Conservation (phyloP, 2,888 invertebrate genomes). For the Halocaridina rubra region DNA sequence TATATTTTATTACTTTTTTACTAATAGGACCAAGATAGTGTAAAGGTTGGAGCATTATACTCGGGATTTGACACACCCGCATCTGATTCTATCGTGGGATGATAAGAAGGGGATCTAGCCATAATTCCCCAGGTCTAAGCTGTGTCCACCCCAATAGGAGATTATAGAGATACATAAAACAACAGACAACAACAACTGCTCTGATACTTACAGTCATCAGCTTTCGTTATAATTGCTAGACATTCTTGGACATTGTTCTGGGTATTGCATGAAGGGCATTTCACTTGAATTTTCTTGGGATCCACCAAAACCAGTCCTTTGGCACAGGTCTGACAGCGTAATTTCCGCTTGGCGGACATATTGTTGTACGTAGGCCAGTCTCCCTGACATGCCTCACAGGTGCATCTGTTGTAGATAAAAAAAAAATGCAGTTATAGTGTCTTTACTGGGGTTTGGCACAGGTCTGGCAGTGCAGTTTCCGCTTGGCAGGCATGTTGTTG, state of each 20-base stretch:
- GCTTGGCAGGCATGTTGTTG: conserved; percentile 72
- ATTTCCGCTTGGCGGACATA: conserved; percentile 68
- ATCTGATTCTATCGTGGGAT: no score
- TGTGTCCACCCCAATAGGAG: no score
- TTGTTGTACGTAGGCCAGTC: conserved; percentile 80
- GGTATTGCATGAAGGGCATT: conserved; percentile 15
- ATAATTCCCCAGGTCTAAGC: no score
- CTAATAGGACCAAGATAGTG: no score
- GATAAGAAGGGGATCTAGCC: no score
- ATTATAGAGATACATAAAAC: no score
- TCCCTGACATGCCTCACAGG: conserved; percentile 78
- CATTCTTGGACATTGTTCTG: not conserved
- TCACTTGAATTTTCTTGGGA: conserved; percentile 27
- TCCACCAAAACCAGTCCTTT: conserved; percentile 66
- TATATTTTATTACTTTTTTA: no score
- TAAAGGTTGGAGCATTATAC: no score
- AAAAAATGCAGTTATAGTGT: no score
- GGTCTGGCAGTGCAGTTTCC: conserved; percentile 64
- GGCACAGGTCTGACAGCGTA: conserved; percentile 65
- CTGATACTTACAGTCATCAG: conserved; percentile 19
- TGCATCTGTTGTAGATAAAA: conserved; percentile 70
- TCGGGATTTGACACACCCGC: no score
- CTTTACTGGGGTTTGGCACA: no score
- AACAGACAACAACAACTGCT: no score
- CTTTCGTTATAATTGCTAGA: not conserved